Conservation (phyloP, 2,888 invertebrate genomes). For the Andrena camellia region DNA sequence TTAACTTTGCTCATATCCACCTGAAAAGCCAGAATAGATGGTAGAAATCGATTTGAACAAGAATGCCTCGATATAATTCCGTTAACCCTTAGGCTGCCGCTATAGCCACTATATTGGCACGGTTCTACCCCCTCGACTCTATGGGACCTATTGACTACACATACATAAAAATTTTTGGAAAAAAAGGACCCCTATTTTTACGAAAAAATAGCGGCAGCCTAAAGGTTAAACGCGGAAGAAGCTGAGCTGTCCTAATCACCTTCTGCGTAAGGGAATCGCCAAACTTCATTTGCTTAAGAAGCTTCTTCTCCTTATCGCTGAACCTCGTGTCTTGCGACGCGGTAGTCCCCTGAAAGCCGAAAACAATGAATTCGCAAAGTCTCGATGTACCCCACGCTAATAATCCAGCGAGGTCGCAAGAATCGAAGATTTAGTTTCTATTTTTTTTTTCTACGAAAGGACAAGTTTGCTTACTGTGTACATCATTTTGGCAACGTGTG, state of each 20-base stretch:
- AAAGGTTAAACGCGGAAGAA: no score
- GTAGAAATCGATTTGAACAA: background rate
- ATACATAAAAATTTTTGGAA: no score
- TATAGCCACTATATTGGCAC: no score
- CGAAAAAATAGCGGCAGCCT: no score
- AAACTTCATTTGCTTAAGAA: conserved; percentile 99
- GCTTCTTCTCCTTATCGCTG: conserved; percentile 99
- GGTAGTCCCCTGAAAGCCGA: conserved; percentile 93
- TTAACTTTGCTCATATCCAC: conserved; percentile 99
- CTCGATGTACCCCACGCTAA: background rate
- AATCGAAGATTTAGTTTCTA: background rate
- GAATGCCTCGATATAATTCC: no score
- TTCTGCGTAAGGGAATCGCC: conserved; percentile 96
- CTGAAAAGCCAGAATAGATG: conserved; percentile 84
- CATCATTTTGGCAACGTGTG: conserved; percentile 84
- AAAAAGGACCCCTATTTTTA: no score
- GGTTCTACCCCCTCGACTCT: no score
- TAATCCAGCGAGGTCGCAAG: no score
- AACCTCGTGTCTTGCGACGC: conserved; percentile 99
- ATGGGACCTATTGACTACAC: no score
- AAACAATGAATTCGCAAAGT: conserved; percentile 19
- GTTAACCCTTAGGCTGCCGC: no score
- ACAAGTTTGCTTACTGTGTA: conserved; percentile 85
- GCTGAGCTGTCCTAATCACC: conserved; percentile 86
- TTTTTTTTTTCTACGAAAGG: background rate